These are phyloP conservation scores for Cyprinus carpio DNA, from an alignment of 2,113 vertebrate species.

Conservation along the genomic window DNA sequence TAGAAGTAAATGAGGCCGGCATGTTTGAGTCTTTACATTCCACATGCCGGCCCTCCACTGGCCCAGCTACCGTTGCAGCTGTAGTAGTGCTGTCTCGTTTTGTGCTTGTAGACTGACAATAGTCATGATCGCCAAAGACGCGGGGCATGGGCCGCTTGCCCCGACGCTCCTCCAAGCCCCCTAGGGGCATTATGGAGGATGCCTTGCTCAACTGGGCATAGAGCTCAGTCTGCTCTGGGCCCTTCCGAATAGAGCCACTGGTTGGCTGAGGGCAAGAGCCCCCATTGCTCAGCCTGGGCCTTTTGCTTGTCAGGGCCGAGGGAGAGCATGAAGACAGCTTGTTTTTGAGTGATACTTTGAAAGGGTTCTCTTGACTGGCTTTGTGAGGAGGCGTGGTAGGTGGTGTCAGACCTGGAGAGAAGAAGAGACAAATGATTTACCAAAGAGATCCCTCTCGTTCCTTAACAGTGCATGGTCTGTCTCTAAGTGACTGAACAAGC, in stretches of 20 bases:
- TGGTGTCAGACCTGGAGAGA: slow-evolving; percentile 93
- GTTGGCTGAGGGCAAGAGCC: slow-evolving; percentile 79
- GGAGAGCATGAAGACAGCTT: slow-evolving; percentile 96
- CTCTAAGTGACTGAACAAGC: slow-evolving; percentile 58
- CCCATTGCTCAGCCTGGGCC: slow-evolving; percentile 86
- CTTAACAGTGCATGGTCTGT: neutral
- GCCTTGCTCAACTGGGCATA: slow-evolving; percentile 93
- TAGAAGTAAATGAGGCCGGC: slow-evolving; percentile 72
- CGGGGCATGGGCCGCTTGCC: slow-evolving; percentile 83
- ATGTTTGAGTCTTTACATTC: slow-evolving; percentile 87
- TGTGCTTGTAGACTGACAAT: slow-evolving; percentile 90
- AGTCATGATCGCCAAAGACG: slow-evolving; percentile 96
- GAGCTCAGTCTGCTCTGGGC: slow-evolving; percentile 91
- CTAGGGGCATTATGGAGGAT: slow-evolving; percentile 78
- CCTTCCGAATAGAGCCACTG: slow-evolving; percentile 80
- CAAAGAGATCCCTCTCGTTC: neutral
- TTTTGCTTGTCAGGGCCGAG: slow-evolving; percentile 86
- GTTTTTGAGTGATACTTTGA: slow-evolving; percentile 93
- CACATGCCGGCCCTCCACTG: slow-evolving; percentile 82
- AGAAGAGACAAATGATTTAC: slow-evolving; percentile 59
- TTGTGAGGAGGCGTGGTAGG: slow-evolving; percentile 99
- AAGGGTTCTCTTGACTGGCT: slow-evolving; percentile 98
- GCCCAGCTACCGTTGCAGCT: slow-evolving; percentile 69
- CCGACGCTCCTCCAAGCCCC: slow-evolving; percentile 83
- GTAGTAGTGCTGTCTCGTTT: slow-evolving; percentile 76